Percentiles rank a stretch among this genome's conserved stretches.
phyloP scores from a whole-genome alignment of 2,888 invertebrate species.

The Epiblema foenella region DNA sequence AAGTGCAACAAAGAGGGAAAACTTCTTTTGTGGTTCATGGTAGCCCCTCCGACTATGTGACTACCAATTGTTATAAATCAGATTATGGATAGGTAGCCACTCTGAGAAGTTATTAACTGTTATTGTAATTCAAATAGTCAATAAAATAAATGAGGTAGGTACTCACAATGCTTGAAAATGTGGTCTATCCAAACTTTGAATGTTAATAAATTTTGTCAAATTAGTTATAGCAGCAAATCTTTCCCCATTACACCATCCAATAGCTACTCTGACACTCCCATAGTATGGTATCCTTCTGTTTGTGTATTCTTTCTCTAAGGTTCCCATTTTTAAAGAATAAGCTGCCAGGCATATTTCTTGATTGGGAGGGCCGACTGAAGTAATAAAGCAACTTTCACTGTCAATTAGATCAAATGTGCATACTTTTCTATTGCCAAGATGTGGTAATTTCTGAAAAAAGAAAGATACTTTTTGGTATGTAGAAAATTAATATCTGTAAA shows the following conservation, averaged over 20 bases:
- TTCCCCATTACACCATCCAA: slow-evolving; percentile 72
- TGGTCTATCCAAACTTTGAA: slow-evolving; percentile 71
- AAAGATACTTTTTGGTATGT: neutral
- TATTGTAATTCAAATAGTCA: neutral
- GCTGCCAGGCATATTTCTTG: slow-evolving; percentile 55
- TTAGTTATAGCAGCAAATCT: slow-evolving; percentile 74
- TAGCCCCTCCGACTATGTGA: too few relatives aligned
- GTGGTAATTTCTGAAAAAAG: slow-evolving; percentile 66
- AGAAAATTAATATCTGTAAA: too few relatives aligned
- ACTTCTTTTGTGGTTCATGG: too few relatives aligned
- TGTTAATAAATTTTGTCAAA: slow-evolving; percentile 66
- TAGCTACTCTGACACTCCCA: slow-evolving; percentile 64
- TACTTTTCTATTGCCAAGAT: slow-evolving; percentile 58
- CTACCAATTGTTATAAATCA: too few relatives aligned
- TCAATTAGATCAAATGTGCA: slow-evolving; percentile 73
- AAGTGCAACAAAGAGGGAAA: too few relatives aligned
- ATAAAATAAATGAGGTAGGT: neutral
- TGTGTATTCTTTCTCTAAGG: slow-evolving; percentile 56
- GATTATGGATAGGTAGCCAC: neutral
- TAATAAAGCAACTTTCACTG: slow-evolving; percentile 70
- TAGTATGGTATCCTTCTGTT: slow-evolving; percentile 50
- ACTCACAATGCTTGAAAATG: slow-evolving; percentile 53
- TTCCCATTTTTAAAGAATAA: slow-evolving; percentile 64
- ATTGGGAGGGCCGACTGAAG: slow-evolving; percentile 48
- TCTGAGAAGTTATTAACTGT: neutral